Evolutionary conservation across 1,140 invertebrate genomes (phyloP), one percentile per base, ranked within the genome.

Genomic region (Penaeus indicus): DNA sequence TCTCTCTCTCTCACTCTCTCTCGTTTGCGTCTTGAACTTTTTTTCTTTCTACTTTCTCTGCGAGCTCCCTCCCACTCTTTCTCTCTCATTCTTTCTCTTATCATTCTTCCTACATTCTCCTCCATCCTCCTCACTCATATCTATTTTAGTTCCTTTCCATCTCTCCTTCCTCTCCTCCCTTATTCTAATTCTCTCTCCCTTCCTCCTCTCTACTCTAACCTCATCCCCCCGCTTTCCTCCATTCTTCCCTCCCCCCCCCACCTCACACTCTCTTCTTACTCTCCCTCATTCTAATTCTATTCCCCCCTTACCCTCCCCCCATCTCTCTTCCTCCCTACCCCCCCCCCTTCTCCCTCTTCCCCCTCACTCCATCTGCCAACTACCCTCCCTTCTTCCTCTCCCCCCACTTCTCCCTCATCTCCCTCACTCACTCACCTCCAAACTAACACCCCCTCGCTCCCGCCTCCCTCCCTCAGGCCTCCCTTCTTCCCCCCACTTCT

Each of bases 391-490:
- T 27, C 42, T 32, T 5, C 27, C 18, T 11, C 16, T 80, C 27
- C 8, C 7, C 16, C 22, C 8, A 69, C 7, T 18, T 69, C 7
- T n/a, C 27, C 8, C 27, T n/a, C 32, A 18, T 19, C 27, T 5
- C 67, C 18, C 27, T 69, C 67, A 11, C 18, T 69, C 8, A 19
- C 27, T 27, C 27, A 47, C 5, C 47, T 13, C 11, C 47, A 10
- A 7, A 10, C 47, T 47, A 47, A 10, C 47, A 0, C 11, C 11
- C 47, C 60, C 16, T 27, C 42, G 21, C 54, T 62, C 62, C n/a
- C n/a, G n/a, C 38, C 62, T 62, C 21, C 63, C 38, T 25, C 47
- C 21, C 19, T 7, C 84, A 90, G 85, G 84, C 84, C 22, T 72
- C 84, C 3, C 18, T n/a, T n/a, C 27, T 5, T 11, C 16, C 27